These are phyloP conservation scores for Eutolmus rufibarbis DNA, from an alignment of 2,888 invertebrate species.

Conservation along the genomic window DNA sequence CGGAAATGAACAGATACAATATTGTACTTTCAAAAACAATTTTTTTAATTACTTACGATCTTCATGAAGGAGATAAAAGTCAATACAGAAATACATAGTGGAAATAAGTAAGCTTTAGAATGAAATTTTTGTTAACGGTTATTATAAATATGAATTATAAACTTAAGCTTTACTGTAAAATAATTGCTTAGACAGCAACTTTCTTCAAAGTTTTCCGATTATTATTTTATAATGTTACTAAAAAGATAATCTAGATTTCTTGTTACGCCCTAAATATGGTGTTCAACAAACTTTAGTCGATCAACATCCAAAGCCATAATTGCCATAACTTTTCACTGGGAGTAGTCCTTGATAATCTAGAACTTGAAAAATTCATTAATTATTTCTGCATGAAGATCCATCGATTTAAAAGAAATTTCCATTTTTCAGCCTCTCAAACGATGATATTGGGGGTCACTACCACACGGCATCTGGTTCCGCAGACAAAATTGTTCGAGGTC, in stretches of 20 bases:
- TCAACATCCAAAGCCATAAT: background rate
- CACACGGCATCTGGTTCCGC: conserved; percentile 71
- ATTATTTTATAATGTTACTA: too few relatives aligned
- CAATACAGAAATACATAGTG: too few relatives aligned
- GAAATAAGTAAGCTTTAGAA: too few relatives aligned
- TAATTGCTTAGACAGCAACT: too few relatives aligned
- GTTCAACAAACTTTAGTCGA: background rate
- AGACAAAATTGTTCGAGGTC: conserved; percentile 73
- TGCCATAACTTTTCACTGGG: background rate
- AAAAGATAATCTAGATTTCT: background rate
- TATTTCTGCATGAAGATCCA: background rate
- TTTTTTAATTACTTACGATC: too few relatives aligned
- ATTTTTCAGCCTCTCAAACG: conserved; percentile 61
- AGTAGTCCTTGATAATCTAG: background rate
- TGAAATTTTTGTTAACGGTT: too few relatives aligned
- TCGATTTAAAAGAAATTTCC: conserved; percentile 1
- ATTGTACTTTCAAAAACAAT: too few relatives aligned
- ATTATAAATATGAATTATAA: too few relatives aligned
- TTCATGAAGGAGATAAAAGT: too few relatives aligned
- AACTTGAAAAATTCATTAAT: background rate
- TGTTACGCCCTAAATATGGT: background rate
- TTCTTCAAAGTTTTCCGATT: too few relatives aligned
- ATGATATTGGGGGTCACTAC: conserved; percentile 75
- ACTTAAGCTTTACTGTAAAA: too few relatives aligned
- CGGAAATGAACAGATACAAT: too few relatives aligned